Conservation (phyloP, 1,140 invertebrate genomes). For the Diachasma alloeum region DNA sequence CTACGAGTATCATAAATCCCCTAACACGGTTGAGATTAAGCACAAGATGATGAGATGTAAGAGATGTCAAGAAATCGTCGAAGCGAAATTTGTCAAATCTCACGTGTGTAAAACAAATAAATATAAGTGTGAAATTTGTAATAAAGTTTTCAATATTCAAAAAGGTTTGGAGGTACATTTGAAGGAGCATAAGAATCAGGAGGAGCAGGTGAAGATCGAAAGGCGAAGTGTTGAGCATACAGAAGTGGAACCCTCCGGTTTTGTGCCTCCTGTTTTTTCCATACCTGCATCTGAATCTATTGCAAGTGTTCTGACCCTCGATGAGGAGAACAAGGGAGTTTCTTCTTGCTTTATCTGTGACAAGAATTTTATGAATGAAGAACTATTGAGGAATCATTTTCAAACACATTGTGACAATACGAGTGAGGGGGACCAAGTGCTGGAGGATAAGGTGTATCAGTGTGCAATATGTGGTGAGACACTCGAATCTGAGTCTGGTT, state of each 20-base stretch:
- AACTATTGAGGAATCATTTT: constrained; percentile 58
- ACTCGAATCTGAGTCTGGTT: constrained; percentile 49
- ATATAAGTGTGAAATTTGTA: constrained; percentile 47
- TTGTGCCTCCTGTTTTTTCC: no score
- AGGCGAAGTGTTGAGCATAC: no score
- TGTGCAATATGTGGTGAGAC: constrained; percentile 58
- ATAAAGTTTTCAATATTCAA: constrained; percentile 40
- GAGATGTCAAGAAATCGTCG: constrained; percentile 58
- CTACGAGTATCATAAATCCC: constrained; percentile 42
- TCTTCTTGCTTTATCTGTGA: constrained; percentile 60
- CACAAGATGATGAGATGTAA: constrained; percentile 58
- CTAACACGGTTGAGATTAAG: constrained; percentile 24
- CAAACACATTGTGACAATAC: constrained; percentile 32
- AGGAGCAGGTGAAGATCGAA: no score
- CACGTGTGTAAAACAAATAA: constrained; percentile 49
- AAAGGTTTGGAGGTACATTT: constrained; percentile 28
- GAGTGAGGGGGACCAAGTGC: constrained; percentile 38
- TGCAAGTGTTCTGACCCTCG: not conserved
- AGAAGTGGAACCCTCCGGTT: no score
- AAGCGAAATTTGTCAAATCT: constrained; percentile 50
- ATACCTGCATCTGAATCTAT: not conserved
- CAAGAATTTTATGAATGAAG: constrained; percentile 56
- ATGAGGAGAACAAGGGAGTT: constrained; percentile 20
- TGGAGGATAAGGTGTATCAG: constrained; percentile 49
- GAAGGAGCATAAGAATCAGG: constrained; percentile 39